Evolutionary conservation across 2,888 invertebrate genomes (phyloP).

Genomic region (Mesorhabditis sp.): DNA sequence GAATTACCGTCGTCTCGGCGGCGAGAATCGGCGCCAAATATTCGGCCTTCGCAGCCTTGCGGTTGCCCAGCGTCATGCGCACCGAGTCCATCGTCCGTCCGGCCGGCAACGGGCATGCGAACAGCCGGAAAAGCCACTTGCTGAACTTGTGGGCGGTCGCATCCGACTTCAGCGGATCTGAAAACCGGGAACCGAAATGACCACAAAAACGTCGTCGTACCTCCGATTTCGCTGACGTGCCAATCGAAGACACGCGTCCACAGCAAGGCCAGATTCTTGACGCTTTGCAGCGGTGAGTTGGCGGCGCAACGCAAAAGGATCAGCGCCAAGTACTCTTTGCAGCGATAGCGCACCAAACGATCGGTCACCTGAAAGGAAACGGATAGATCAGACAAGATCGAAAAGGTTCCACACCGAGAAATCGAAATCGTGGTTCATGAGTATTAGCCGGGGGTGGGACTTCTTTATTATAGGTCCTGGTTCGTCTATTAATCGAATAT

Average conservation of each 20-base stretch:
- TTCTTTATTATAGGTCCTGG: too few relatives aligned
- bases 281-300: not conserved
- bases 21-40: not conserved
- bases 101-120: not conserved
- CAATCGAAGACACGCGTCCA: conserved; percentile 1
- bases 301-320: not conserved
- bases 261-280: not conserved
- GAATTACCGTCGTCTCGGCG: not conserved
- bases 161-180: not conserved
- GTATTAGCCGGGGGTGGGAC: too few relatives aligned
- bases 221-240: conserved; percentile 1
- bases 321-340: not conserved
- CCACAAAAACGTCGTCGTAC: not conserved
- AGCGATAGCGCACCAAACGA: not conserved
- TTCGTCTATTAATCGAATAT: too few relatives aligned
- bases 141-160: not conserved
- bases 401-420: too few relatives aligned
- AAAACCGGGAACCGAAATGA: not conserved
- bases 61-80: not conserved
- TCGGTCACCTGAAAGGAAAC: not conserved
- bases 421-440: too few relatives aligned
- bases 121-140: not conserved
- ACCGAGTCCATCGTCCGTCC: not conserved
- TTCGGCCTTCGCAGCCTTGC: not conserved
- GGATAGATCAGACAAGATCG: too few relatives aligned